A percentile compares a stretch with the other conserved stretches of the same genome.
These are phyloP conservation scores for Mormyrops boulengeri DNA, from an alignment of 2,797 vertebrate species.

Conservation along the genomic window DNA sequence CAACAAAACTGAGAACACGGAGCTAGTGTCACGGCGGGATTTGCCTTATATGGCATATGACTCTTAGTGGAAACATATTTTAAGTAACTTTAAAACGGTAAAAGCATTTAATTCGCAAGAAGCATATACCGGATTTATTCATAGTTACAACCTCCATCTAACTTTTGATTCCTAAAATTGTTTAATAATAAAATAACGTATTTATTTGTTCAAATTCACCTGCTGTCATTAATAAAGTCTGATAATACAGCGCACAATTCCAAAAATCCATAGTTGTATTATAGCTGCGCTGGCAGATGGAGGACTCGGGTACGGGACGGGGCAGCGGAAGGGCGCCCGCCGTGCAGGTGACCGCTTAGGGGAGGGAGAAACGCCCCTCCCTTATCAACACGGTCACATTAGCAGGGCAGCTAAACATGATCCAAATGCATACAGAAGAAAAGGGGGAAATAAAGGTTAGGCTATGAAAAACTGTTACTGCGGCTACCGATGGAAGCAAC, in stretches of 20 bases:
- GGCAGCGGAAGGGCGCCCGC: background rate
- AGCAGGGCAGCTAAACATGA: background rate
- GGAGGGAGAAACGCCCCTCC: slow-evolving; percentile 4
- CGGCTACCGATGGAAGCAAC: background rate
- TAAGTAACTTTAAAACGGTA: background rate
- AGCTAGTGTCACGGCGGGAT: background rate
- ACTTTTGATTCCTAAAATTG: background rate
- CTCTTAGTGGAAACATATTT: background rate
- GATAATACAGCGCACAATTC: background rate
- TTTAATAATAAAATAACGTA: background rate
- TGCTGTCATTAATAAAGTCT: background rate
- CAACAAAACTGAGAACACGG: background rate
- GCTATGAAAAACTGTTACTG: background rate
- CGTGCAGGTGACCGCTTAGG: slow-evolving; percentile 1
- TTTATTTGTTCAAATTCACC: background rate
- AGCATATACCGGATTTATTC: background rate
- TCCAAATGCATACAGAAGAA: background rate
- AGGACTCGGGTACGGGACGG: background rate
- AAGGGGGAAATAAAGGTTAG: background rate
- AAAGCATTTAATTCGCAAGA: background rate
- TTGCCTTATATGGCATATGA: background rate
- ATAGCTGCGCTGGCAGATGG: background rate
- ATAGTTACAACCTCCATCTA: background rate
- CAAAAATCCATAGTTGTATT: background rate
- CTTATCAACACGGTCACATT: background rate